A percentile compares a stretch with the other conserved stretches of the same genome.
phyloP scores from a whole-genome alignment of 2,888 invertebrate genomes.

The Pediacus dermestoides region DNA sequence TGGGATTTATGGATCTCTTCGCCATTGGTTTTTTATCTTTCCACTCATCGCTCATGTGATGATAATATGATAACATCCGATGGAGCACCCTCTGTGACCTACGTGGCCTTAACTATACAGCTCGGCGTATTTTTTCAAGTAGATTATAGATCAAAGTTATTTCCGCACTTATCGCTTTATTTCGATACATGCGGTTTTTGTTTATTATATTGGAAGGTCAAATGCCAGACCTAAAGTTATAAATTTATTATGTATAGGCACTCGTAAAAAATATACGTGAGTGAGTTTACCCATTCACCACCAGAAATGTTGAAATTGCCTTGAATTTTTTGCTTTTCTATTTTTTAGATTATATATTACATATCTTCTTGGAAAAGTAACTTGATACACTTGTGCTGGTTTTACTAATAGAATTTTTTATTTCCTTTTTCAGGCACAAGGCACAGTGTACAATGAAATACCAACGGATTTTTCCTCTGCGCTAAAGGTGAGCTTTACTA shows the following conservation, averaged over 20 bases:
- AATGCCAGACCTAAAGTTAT: slow-evolving; percentile 9
- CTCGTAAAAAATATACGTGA: slow-evolving; percentile 8
- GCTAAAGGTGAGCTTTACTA: too few relatives aligned
- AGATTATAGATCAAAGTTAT: not conserved
- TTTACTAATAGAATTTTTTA: slow-evolving; percentile 5
- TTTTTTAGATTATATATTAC: not conserved
- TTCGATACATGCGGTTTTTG: slow-evolving; percentile 6
- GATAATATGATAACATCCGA: slow-evolving; percentile 7
- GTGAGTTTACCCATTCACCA: slow-evolving; percentile 4
- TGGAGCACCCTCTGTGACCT: slow-evolving; percentile 3
- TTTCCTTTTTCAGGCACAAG: slow-evolving; percentile 3
- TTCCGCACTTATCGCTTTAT: not conserved
- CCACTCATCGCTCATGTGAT: slow-evolving; percentile 7
- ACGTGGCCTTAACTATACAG: not conserved
- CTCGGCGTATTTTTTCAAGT: not conserved
- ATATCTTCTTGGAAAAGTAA: not conserved
- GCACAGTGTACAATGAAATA: too few relatives aligned
- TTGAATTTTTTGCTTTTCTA: not conserved
- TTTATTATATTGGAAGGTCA: slow-evolving; percentile 15
- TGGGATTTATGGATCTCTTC: slow-evolving; percentile 6
- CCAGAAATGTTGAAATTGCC: slow-evolving; percentile 4
- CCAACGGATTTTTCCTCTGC: too few relatives aligned
- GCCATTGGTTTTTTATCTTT: slow-evolving; percentile 8
- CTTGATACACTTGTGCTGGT: not conserved
- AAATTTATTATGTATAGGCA: slow-evolving; percentile 18